Evolutionary conservation across 2,888 invertebrate species (phyloP).

Genomic region (Osmoderma eremita): DNA sequence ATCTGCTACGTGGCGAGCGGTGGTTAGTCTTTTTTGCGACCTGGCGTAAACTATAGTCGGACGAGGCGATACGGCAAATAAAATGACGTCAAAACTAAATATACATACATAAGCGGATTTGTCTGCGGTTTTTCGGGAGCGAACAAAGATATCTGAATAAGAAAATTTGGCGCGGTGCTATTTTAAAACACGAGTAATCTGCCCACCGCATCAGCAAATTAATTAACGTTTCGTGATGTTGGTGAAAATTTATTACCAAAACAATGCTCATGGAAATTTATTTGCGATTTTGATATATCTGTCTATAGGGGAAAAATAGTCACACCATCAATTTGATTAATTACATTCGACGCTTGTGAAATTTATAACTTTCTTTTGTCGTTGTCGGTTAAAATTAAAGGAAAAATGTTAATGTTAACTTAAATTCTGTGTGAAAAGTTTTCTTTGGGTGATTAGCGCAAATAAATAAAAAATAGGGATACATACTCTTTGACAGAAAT

Average conservation of each 20-base stretch:
- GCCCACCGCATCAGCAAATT: conserved; percentile 2
- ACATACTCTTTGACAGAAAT: too few relatives aligned
- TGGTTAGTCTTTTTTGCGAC: conserved; percentile 15
- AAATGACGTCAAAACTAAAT: conserved; percentile 36
- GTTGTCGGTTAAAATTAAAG: too few relatives aligned
- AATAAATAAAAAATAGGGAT: too few relatives aligned
- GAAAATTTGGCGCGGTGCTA: conserved; percentile 16
- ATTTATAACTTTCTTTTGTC: too few relatives aligned
- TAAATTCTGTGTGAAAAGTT: too few relatives aligned
- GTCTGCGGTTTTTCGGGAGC: conserved; percentile 17
- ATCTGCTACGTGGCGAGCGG: background rate
- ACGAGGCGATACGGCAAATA: conserved; percentile 29
- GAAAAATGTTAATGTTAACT: too few relatives aligned
- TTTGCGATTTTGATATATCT: background rate
- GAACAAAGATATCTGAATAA: conserved; percentile 25
- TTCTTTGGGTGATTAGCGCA: too few relatives aligned
- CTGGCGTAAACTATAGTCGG: conserved; percentile 16
- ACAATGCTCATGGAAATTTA: background rate
- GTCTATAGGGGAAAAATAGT: too few relatives aligned
- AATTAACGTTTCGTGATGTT: conserved; percentile 4
- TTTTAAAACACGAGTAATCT: conserved; percentile 9
- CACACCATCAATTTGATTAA: too few relatives aligned
- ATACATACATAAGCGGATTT: conserved; percentile 34
- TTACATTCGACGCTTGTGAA: too few relatives aligned
- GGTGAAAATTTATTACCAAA: background rate